Evolutionary conservation across 2,888 invertebrate genomes (phyloP).

Genomic region (Meganola albula): DNA sequence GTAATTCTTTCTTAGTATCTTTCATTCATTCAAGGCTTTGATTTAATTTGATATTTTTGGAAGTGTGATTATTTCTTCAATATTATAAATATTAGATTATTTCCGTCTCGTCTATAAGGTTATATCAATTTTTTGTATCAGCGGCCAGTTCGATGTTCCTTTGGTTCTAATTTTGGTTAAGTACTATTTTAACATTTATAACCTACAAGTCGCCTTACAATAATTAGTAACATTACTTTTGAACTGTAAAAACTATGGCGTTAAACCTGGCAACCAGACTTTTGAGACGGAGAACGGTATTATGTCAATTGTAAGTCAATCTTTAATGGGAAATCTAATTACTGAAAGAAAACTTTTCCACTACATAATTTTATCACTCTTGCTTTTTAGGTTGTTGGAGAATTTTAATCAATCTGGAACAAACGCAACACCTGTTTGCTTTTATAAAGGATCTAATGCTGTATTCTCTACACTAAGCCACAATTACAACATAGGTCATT

Average conservation of each 20-base stretch:
- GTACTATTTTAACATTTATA: no score
- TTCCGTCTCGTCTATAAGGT: no score
- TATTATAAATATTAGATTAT: no score
- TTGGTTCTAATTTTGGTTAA: no score
- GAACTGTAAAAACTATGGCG: slow-evolving; percentile 31
- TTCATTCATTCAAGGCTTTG: no score
- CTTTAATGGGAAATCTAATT: slow-evolving; percentile 7
- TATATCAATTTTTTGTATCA: no score
- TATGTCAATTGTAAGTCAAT: slow-evolving; percentile 49
- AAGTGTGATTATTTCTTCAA: no score
- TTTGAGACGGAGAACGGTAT: slow-evolving; percentile 34
- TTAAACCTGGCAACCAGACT: slow-evolving; percentile 36
- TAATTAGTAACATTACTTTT: background rate
- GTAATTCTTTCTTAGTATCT: no score
- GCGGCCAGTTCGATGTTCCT: no score
- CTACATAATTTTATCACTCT: slow-evolving; percentile 3
- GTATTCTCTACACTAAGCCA: slow-evolving; percentile 29
- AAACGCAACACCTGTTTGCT: slow-evolving; percentile 24
- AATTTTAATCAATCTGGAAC: slow-evolving; percentile 29
- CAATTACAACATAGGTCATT: slow-evolving; percentile 21
- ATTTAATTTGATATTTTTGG: no score
- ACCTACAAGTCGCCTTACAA: no score
- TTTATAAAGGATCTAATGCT: slow-evolving; percentile 24
- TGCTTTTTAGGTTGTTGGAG: slow-evolving; percentile 43
- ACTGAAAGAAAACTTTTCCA: slow-evolving; percentile 3